Conservation (phyloP, 2,888 invertebrate genomes). For the Plusia festucae region DNA sequence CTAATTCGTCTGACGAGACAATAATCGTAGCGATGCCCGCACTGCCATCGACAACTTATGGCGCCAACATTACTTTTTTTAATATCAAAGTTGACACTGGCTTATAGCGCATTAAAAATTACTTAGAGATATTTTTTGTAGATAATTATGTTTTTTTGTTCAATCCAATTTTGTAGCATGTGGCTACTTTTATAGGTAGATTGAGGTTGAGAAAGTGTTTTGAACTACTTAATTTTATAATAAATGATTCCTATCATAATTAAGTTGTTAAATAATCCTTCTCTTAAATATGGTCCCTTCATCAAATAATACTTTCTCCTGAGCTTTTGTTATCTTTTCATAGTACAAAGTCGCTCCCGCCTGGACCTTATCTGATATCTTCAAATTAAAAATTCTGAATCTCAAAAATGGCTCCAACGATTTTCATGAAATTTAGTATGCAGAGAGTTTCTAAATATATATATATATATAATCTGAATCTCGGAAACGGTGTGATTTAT, state of each 20-base stretch:
- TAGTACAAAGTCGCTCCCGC: too few species aligned
- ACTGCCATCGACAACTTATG: conserved; percentile 67
- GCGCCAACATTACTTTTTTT: conserved; percentile 69
- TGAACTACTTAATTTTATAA: not conserved
- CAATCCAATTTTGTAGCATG: conserved; percentile 27
- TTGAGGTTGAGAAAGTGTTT: conserved; percentile 14
- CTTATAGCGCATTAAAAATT: conserved; percentile 51
- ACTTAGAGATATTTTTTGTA: conserved; percentile 18
- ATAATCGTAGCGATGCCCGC: conserved; percentile 68
- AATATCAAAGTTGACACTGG: conserved; percentile 67
- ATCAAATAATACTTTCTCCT: too few species aligned
- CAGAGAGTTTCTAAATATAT: too few species aligned
- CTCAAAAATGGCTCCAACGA: too few species aligned
- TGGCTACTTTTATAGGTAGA: not conserved
- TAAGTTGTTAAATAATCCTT: too few species aligned
- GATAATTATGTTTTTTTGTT: conserved; percentile 22
- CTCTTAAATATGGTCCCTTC: conserved; percentile 18
- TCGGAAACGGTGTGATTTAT: too few species aligned
- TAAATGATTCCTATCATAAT: not conserved
- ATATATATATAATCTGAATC: too few species aligned
- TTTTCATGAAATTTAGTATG: too few species aligned
- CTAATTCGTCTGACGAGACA: conserved; percentile 70
- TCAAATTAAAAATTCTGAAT: too few species aligned
- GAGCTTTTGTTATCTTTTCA: too few species aligned
- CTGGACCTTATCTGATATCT: too few species aligned